Evolutionary conservation across 2,113 vertebrate species (phyloP).

Genomic region (Tetraodon nigroviridis): DNA sequence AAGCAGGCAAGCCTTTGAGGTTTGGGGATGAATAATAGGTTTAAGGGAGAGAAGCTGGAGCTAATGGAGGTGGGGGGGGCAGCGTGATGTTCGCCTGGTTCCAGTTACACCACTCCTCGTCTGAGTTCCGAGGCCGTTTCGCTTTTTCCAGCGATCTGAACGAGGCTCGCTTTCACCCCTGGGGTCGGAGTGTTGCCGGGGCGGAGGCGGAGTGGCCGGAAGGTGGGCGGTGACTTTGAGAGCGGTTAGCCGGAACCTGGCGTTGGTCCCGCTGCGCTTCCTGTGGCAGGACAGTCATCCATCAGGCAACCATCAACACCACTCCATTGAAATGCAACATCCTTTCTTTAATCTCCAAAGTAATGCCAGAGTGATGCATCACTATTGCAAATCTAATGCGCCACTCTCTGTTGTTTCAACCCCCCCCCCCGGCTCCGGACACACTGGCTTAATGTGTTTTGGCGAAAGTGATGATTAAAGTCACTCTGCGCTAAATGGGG

Average conservation of each 20-base stretch:
- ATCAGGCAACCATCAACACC: constrained; percentile 59
- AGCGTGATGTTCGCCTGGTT: constrained; percentile 13
- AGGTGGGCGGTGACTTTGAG: no score
- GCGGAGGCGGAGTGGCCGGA: no score
- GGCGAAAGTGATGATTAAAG: constrained; percentile 78
- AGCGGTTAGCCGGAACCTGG: not conserved
- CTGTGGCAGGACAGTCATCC: constrained; percentile 63
- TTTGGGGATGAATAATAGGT: constrained; percentile 16
- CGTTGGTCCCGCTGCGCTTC: constrained; percentile 22
- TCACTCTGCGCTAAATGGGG: constrained; percentile 69
- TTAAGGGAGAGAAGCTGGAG: constrained; percentile 5
- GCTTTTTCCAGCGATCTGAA: no score
- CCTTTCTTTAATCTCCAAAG: constrained; percentile 76
- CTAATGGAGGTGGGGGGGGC: constrained; percentile 19
- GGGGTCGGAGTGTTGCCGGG: no score
- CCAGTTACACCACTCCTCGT: not conserved
- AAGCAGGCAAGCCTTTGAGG: constrained; percentile 43
- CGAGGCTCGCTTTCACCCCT: no score
- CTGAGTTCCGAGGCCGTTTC: no score
- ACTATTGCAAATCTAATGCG: constrained; percentile 73
- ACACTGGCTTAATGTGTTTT: constrained; percentile 76
- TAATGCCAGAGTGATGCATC: constrained; percentile 77
- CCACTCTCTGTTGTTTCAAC: constrained; percentile 59
- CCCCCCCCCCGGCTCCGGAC: constrained; percentile 61
- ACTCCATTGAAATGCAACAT: constrained; percentile 69